A percentile compares a stretch with the other conserved stretches of the same genome.
Evolutionary conservation across 2,888 invertebrate genomes (phyloP).

Genomic region (Girardia tigrina): DNA sequence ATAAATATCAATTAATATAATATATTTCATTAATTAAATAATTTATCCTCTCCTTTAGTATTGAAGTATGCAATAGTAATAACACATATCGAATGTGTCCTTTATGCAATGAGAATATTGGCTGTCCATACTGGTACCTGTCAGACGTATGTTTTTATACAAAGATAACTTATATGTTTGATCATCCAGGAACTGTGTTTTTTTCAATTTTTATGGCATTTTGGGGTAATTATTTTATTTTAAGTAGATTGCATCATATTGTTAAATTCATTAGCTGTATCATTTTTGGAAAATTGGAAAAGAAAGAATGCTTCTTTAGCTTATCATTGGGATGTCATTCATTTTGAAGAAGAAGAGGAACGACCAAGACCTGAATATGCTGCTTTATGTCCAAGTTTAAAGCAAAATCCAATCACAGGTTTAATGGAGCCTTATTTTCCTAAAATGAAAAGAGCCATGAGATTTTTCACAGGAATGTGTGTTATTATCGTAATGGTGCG

Average conservation of each 20-base stretch:
- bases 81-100: constrained; percentile 54
- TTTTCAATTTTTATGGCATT: constrained; percentile 55
- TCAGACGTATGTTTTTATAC: constrained; percentile 54
- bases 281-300: constrained; percentile 56
- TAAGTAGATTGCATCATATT: background rate
- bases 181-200: constrained; percentile 55
- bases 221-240: constrained; percentile 50
- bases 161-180: constrained; percentile 54
- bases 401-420: constrained; percentile 55
- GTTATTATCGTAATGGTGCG: constrained; percentile 54
- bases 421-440: constrained; percentile 55
- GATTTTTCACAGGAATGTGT: constrained; percentile 54
- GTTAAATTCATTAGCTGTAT: constrained; percentile 54
- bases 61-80: constrained; percentile 53
- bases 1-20: no score
- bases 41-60: constrained; percentile 39
- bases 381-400: constrained; percentile 52
- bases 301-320: constrained; percentile 54
- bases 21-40: background rate
- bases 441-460: constrained; percentile 49
- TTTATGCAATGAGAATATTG: constrained; percentile 53
- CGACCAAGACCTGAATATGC: constrained; percentile 55
- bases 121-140: constrained; percentile 54
- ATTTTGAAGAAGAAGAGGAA: constrained; percentile 55
- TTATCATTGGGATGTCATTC: constrained; percentile 56